Base-by-base conservation (phyloP, 2,888 invertebrate species). In the Ennomos erosarius region DNA sequence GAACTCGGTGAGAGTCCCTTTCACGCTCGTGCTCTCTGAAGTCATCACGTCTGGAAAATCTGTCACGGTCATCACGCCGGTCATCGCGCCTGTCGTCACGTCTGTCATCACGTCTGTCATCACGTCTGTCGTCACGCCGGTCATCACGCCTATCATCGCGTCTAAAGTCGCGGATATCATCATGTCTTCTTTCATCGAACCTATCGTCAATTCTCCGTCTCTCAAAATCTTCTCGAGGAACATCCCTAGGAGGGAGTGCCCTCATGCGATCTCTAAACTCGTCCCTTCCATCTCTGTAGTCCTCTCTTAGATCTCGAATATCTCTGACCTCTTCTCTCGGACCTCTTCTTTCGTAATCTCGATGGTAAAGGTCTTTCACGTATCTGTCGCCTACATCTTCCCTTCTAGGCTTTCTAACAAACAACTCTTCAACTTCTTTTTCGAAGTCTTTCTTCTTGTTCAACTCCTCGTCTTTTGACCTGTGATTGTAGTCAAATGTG, bases 401-500 rank as follows among this genome's bases (percentile, higher is more conserved):
- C 62, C 78, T 76, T 63, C 78, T 75, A 10, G 82, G 73, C 67
- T 82, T 82, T 61, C 82, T 84, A 13, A 71, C 48, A 67, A 86
- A 90, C 59, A 90, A 64, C 37, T 87, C 85, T 64, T 88, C 88
- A 12, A 74, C 83, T 78, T 89, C 89, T 65, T 72, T 84, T 69
- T 87, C 88, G 72, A 86, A 88, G 71, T 88, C 82, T 59, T 71
- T 84, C 59, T 75, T 85, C 62, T 77, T 85, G 26, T 70, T 70
- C 1, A 45, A 11, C 43, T 88, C 90, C 16, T 77, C 78, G 56
- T 89, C 85, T 67, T 90, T 94, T 49, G 93, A 92, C 73, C 88
- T 93, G 76, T 96, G 96, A 64, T 95, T 94, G 79, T 96, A 96
- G 78, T 96, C 95, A 85, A 96, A 95, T 68, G 94, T 94, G 74